Conservation (phyloP, 2,113 vertebrate species). For the Oryctolagus cuniculus region DNA sequence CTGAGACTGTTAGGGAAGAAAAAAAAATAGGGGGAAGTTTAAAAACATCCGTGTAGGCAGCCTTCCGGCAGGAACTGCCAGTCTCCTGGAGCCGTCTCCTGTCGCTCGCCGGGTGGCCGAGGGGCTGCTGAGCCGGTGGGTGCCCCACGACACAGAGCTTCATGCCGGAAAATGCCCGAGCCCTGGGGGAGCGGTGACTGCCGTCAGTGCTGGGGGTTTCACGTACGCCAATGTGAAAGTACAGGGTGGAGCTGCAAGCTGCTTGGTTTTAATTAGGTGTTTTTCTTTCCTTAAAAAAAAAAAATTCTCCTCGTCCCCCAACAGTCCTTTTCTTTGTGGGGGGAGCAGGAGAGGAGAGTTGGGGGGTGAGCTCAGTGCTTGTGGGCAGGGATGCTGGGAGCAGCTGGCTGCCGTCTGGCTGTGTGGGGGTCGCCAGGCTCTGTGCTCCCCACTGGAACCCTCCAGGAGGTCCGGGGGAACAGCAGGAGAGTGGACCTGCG, state of each 20-base stretch:
- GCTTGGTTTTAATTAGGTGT: not conserved
- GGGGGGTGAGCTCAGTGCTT: too few relatives aligned
- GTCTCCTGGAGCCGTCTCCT: not conserved
- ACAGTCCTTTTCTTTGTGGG: not conserved
- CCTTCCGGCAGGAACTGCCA: not conserved
- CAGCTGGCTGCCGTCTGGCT: too few relatives aligned
- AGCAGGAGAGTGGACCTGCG: too few relatives aligned
- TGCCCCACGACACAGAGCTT: too few relatives aligned
- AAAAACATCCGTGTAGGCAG: not conserved
- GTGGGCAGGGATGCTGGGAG: too few relatives aligned
- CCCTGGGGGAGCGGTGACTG: not conserved
- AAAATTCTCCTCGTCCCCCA: not conserved
- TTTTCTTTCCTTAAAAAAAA: constrained; percentile 43
- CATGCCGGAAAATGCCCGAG: not conserved
- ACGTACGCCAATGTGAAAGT: not conserved
- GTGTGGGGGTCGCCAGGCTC: too few relatives aligned
- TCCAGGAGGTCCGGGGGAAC: too few relatives aligned
- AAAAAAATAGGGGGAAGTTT: not conserved
- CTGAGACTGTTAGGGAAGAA: not conserved
- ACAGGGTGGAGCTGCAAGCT: not conserved
- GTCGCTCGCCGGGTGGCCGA: too few relatives aligned
- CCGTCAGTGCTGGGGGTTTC: not conserved
- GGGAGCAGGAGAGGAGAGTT: not conserved
- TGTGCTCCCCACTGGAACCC: too few relatives aligned
- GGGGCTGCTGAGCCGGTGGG: too few relatives aligned